Evolutionary conservation across 2,797 vertebrate genomes (phyloP).

Genomic region (Darevskia nairensis): DNA sequence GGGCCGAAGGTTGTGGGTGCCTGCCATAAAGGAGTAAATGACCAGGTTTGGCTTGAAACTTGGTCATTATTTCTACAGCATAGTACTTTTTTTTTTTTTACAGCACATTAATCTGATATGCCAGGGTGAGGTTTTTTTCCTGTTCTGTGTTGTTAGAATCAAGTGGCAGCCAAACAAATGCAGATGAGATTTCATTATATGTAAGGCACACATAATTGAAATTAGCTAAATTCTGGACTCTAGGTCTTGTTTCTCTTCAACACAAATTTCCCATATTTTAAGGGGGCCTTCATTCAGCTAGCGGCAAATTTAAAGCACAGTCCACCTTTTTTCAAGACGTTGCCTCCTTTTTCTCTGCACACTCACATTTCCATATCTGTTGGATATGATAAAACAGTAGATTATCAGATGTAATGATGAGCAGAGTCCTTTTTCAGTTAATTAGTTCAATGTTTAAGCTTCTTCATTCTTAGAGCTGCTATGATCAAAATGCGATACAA

Average conservation of each 20-base stretch:
- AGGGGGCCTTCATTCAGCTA: not conserved
- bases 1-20: too few species aligned
- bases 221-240: not conserved
- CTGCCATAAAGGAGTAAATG: not conserved
- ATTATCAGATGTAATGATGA: not conserved
- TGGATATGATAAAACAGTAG: not conserved
- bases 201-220: not conserved
- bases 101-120: conserved; percentile 13
- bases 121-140: not conserved
- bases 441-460: not conserved
- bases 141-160: not conserved
- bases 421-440: not conserved
- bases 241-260: conserved; percentile 9
- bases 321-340: not conserved
- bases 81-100: not conserved
- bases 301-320: not conserved
- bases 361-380: not conserved
- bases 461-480: not conserved
- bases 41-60: conserved; percentile 30
- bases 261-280: conserved; percentile 23
- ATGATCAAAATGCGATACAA: not conserved
- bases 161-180: not conserved
- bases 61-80: not conserved
- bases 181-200: not conserved
- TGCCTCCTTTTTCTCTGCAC: not conserved